Evolutionary conservation across 2,113 vertebrate species (phyloP), one percentile per base, ranked within the genome.

Genomic region (Dunckerocampus dactyliophorus): DNA sequence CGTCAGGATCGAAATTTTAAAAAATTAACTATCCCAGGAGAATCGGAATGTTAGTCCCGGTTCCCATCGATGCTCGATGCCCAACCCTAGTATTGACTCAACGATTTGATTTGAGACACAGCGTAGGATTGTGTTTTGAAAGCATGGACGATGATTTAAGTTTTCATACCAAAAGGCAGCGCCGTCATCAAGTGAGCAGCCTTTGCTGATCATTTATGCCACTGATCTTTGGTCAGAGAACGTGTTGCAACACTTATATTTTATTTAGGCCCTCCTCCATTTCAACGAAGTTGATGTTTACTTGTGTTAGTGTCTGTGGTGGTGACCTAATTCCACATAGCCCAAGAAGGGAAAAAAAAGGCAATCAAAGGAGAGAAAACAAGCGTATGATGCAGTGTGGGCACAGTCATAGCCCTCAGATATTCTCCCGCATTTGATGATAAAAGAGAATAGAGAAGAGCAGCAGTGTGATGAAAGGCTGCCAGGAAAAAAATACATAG

Each of bases 351-450:
- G 69, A 79, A 76, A 71, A 87, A 71, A 47, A 57, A 12, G 48
- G 39, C 12, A 43, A 64, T 51, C 49, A 58, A 60, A n/a, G 47
- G 54, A 61, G 59, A 63, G 79, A 72, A 77, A 53, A 72, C 67
- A 71, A 80, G 77, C 76, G 62, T 75, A 73, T 85, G 86, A 89
- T 72, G 86, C 85, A 85, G 85, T 83, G 85, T 77, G 78, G 83
- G 77, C 71, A 80, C 76, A 85, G 69, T 80, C 71, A 43, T 75
- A 76, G 79, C 77, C 75, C 77, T 85, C 74, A 82, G 84, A 87
- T 83, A 83, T 83, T 79, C 82, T 57, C 56, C 71, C 37, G 62
- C 82, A 80, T 83, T 80, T 84, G 82, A 85, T 87, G 85, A 89
- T 86, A 79, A 85, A 88, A 89, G 80, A 57, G 85, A 84, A 76